Conservation (phyloP, 2,888 invertebrate species). For the Drosophila anceps region DNA sequence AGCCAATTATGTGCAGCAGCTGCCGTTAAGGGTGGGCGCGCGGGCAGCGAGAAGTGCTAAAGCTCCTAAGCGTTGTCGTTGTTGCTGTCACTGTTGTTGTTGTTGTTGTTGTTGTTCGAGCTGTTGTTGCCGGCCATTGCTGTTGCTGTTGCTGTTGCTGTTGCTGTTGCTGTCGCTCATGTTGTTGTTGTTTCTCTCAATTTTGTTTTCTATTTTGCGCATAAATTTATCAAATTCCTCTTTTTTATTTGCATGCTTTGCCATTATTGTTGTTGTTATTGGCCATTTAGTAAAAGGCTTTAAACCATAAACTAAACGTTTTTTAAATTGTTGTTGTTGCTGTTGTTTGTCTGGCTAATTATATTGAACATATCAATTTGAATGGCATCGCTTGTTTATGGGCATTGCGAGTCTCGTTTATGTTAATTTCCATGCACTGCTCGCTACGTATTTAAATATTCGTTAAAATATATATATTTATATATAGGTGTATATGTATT, state of each 20-base stretch:
- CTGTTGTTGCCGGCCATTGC: slow-evolving; percentile 50
- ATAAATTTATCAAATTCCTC: slow-evolving; percentile 62
- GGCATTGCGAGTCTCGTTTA: slow-evolving; percentile 31
- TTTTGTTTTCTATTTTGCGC: slow-evolving; percentile 52
- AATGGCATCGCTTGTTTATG: slow-evolving; percentile 23
- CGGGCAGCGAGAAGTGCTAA: slow-evolving; percentile 48
- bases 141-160: slow-evolving; percentile 19
- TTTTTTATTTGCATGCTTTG: slow-evolving; percentile 48
- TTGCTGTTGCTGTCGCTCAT: slow-evolving; percentile 25
- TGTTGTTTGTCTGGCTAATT: slow-evolving; percentile 49
- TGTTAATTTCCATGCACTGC: slow-evolving; percentile 36
- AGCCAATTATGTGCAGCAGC: slow-evolving; percentile 79
- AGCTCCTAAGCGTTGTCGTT: slow-evolving; percentile 52
- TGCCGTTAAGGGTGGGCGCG: slow-evolving; percentile 50
- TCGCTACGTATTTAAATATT: slow-evolving; percentile 17
- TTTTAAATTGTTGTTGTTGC: slow-evolving; percentile 34
- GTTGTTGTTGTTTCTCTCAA: slow-evolving; percentile 38
- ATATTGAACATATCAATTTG: slow-evolving; percentile 55
- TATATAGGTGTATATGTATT: too few species aligned
- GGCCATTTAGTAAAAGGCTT: slow-evolving; percentile 58
- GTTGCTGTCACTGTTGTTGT: slow-evolving; percentile 34
- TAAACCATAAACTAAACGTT: slow-evolving; percentile 62
- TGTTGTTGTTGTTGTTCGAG: slow-evolving; percentile 32
- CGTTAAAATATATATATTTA: background rate
- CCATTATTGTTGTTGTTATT: slow-evolving; percentile 40